Evolutionary conservation across 2,888 invertebrate genomes (phyloP).

Genomic region (Iphiclides podalirius): DNA sequence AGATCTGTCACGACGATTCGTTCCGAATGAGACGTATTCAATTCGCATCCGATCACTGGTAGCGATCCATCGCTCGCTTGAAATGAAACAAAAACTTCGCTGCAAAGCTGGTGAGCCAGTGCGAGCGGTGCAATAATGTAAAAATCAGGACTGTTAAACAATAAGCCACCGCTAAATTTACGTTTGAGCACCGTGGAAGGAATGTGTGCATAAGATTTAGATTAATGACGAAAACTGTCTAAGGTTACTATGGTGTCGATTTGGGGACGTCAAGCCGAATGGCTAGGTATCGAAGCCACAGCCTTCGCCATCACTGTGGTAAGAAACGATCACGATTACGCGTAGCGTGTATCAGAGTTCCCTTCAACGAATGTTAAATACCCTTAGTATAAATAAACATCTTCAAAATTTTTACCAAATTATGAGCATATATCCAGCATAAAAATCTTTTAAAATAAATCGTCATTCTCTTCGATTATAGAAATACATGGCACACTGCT

Average conservation of each 20-base stretch:
- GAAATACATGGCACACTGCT: slow-evolving; percentile 77
- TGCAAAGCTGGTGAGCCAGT: slow-evolving; percentile 17
- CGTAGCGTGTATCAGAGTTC: slow-evolving; percentile 51
- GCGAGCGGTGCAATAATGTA: slow-evolving; percentile 20
- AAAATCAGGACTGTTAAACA: neutral
- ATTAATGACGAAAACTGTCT: slow-evolving; percentile 40
- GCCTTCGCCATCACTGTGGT: slow-evolving; percentile 1
- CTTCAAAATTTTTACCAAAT: slow-evolving; percentile 76
- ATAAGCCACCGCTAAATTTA: slow-evolving; percentile 29
- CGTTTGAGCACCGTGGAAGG: slow-evolving; percentile 85
- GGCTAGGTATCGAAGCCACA: slow-evolving; percentile 12
- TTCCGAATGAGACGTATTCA: slow-evolving; percentile 54
- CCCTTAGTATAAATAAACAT: slow-evolving; percentile 75
- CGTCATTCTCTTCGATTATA: slow-evolving; percentile 68
- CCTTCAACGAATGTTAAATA: slow-evolving; percentile 56
- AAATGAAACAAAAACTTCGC: slow-evolving; percentile 24
- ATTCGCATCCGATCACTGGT: slow-evolving; percentile 63
- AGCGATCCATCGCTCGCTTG: slow-evolving; percentile 40
- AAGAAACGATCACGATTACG: slow-evolving; percentile 8
- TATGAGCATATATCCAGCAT: slow-evolving; percentile 77
- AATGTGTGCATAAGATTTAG: slow-evolving; percentile 79
- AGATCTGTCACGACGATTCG: slow-evolving; percentile 60
- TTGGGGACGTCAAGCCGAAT: slow-evolving; percentile 12
- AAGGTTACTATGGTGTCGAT: slow-evolving; percentile 22
- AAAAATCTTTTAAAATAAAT: slow-evolving; percentile 71